These are phyloP conservation scores for Trissonchulus sp. DNA, from an alignment of 2,888 invertebrate species.

Conservation along the genomic window DNA sequence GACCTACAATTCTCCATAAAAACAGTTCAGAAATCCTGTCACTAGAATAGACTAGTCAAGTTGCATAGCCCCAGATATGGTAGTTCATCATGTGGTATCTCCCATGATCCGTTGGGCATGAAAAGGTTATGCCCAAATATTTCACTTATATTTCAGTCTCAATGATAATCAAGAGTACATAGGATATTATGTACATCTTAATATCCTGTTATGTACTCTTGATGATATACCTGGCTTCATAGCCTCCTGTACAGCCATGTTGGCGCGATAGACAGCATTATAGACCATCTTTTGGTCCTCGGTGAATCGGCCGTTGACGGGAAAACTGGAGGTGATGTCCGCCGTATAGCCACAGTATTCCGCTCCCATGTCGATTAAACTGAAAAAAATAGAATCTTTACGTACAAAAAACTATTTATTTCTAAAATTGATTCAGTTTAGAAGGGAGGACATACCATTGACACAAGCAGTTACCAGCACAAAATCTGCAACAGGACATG, in stretches of 20 bases:
- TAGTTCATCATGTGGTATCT: no score
- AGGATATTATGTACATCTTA: not conserved
- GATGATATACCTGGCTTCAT: conserved; percentile 67
- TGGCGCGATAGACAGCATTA: conserved; percentile 77
- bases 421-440: conserved; percentile 72
- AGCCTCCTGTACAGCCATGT: conserved; percentile 71
- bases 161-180: no score
- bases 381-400: no score
- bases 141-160: not conserved
- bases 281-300: conserved; percentile 75
- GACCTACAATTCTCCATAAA: no score
- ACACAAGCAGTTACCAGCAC: conserved; percentile 79
- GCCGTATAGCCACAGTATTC: no score
- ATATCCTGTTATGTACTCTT: no score
- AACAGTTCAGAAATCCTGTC: no score
- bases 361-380: conserved; percentile 97
- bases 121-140: not conserved
- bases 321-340: conserved; percentile 93
- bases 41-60: no score
- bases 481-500: conserved; percentile 61
- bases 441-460: conserved; percentile 96
- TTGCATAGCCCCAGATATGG: no score
- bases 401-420: no score
- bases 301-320: conserved; percentile 87
- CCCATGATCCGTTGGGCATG: no score